Percentiles rank a stretch among this genome's conserved stretches.
Conservation (phyloP, 2,113 vertebrate species). For the Osmerus eperlanus region DNA sequence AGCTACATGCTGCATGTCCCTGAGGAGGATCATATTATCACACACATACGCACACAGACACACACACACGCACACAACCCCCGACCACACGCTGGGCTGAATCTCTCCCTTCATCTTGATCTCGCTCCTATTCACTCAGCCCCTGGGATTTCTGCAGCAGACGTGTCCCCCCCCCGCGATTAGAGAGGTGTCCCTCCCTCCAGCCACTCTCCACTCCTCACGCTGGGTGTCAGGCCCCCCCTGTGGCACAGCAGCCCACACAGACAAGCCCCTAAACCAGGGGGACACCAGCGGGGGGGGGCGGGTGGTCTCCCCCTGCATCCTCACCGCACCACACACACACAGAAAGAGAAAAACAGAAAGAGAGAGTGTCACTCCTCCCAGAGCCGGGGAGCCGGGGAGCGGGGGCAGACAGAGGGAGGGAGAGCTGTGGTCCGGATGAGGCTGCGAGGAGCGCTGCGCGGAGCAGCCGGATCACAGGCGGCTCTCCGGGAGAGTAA, state of each 20-base stretch:
- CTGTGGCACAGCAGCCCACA: too few relatives aligned
- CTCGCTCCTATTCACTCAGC: conserved; percentile 38
- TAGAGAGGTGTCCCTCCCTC: conserved; percentile 13
- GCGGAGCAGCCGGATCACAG: conserved; percentile 40
- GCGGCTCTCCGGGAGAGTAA: conserved; percentile 21
- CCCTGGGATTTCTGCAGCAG: conserved; percentile 51
- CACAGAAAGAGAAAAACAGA: too few relatives aligned
- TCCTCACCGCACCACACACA: too few relatives aligned
- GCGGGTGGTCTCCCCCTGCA: neutral
- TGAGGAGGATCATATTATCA: conserved; percentile 52
- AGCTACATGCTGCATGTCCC: conserved; percentile 35
- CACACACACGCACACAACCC: conserved; percentile 11
- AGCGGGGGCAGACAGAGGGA: too few relatives aligned
- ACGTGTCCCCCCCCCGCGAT: conserved; percentile 47
- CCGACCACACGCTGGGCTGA: conserved; percentile 56
- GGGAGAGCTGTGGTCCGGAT: neutral
- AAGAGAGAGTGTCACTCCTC: too few relatives aligned
- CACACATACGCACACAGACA: conserved; percentile 43
- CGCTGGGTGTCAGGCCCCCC: too few relatives aligned
- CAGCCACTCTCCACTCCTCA: too few relatives aligned
- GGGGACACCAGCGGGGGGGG: neutral
- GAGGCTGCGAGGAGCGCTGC: conserved; percentile 21
- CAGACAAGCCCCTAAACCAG: too few relatives aligned
- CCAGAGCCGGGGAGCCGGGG: too few relatives aligned
- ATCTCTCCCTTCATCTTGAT: conserved; percentile 31